Base-by-base conservation (phyloP, 2,888 invertebrate species). In the Encarsia formosa region DNA sequence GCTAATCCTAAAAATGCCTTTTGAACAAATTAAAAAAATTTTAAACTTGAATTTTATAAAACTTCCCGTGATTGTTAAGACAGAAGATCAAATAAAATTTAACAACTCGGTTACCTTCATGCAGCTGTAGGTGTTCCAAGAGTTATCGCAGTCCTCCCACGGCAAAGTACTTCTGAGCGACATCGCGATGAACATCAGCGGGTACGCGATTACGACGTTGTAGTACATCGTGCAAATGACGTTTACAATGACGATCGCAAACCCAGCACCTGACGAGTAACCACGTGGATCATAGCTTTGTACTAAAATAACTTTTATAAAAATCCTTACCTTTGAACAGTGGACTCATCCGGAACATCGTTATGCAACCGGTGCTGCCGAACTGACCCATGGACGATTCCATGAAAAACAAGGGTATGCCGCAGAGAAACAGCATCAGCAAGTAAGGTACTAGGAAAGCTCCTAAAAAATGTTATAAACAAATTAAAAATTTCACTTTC, bases 371-470 rank as follows among this genome's bases (percentile, higher is more conserved):
- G 31, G 86, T 84, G 63, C 87, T 86, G 23, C 88, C 81, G 74
- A 91, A 90, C 69, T 94, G 93, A 16, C 93, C 93, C 63, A 93
- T 78, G 1, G 87, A 81, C 0, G 90, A 85, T 75, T 94, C 93
- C 81, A 94, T 78, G 68, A 91, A 90, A 67, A 92, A 92, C 56
- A 93, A 77, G 0, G 93, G 93, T 52, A 92, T 86, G 3, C 92
- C 93, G 64, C 90, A 91, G 46, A 89, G 74, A 34, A 89, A 71
- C 41, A 92, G 76, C 73, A 92, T 91, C 54, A 91, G 69, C 39
- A 90, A 76, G 71, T 93, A 94, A 3, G 93, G 92, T 24, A 94
- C 82, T 37, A 94, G 77, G 71, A 94, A 94, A 4, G 92, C 93
- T 54, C 91, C 88, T 91, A 78, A 35, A 5, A 42, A 46, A 20